phyloP scores from a whole-genome alignment of 2,888 invertebrate genomes.

The Diarsia mendica region DNA sequence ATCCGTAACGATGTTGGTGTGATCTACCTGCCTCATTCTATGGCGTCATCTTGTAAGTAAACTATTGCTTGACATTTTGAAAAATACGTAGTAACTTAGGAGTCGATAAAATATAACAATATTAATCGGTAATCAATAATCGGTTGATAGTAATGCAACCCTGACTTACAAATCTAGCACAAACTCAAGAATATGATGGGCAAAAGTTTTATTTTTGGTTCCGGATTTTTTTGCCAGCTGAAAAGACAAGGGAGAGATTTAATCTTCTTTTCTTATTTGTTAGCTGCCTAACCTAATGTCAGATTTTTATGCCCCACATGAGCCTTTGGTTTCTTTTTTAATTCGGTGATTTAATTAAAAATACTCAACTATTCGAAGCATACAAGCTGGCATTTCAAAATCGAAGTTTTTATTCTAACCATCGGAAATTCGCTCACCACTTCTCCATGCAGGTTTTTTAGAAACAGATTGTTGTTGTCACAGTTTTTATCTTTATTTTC shows the following conservation, averaged over 20 bases:
- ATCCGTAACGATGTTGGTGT: constrained; percentile 78
- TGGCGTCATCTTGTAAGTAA: constrained; percentile 37
- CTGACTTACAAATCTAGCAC: neutral
- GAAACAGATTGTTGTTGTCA: neutral
- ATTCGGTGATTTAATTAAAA: neutral
- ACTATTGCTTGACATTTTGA: neutral
- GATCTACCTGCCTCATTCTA: constrained; percentile 60
- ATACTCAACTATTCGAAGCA: too few species aligned
- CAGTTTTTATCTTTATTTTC: constrained; percentile 22
- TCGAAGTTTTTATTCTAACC: neutral
- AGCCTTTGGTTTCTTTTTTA: too few species aligned
- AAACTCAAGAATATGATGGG: neutral
- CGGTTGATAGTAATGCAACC: neutral
- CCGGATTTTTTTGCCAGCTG: neutral
- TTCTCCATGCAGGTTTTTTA: neutral
- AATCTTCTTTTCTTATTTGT: too few species aligned
- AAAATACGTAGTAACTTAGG: neutral
- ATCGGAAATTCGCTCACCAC: neutral
- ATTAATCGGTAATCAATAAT: too few species aligned
- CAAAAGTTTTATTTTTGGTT: neutral
- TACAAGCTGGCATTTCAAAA: neutral
- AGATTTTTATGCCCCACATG: too few species aligned
- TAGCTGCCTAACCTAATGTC: too few species aligned
- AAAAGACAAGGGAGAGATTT: too few species aligned
- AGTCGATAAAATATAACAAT: neutral